Evolutionary conservation across 2,113 vertebrate species (phyloP), one percentile per base, ranked within the genome.

Genomic region (Rutilus rutilus): DNA sequence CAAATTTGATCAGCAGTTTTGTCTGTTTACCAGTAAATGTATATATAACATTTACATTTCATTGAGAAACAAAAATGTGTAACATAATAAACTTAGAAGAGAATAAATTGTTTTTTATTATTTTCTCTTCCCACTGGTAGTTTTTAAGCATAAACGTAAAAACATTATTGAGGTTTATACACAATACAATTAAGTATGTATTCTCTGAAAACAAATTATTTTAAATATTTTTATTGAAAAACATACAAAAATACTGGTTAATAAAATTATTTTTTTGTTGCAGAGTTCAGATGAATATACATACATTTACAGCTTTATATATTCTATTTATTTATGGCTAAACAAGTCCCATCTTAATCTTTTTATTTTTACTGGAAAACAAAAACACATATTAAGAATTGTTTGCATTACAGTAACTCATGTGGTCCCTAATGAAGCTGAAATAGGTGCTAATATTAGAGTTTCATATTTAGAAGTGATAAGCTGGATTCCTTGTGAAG

Each of bases 401-500:
- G 21, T 77, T 77, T 6, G 75, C 47, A 77, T 52, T 65, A 33
- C 75, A 27, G 67, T 21, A 30, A 6, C 52, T 25, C 25, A 60
- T 62, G 69, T 57, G 19, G 50, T 82, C 82, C 75, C 39, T 60
- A 15, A 78, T 19, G 67, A 67, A 17, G 27, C 21, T 50, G 36
- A 82, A 71, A 52, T 50, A 64, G 39, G 27, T 50, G 14, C 67
- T 73, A 73, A 83, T 39, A 73, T 73, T 54, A 59, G 81, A 36
- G 12, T 23, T 30, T 69, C 80, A 87, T 74, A 75, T 90, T 83
- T 80, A 83, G 36, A 85, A 86, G 86, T 12, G 80, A 42, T 50
- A 78, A 87, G 86, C 91, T 92, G 91, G 85, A 60, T 69, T 59
- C 65, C 77, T 81, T 60, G 39, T 21, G n/a, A 62, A 81, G 81